Conservation (phyloP, 2,888 invertebrate genomes). For the Tetheella fluctuosa region DNA sequence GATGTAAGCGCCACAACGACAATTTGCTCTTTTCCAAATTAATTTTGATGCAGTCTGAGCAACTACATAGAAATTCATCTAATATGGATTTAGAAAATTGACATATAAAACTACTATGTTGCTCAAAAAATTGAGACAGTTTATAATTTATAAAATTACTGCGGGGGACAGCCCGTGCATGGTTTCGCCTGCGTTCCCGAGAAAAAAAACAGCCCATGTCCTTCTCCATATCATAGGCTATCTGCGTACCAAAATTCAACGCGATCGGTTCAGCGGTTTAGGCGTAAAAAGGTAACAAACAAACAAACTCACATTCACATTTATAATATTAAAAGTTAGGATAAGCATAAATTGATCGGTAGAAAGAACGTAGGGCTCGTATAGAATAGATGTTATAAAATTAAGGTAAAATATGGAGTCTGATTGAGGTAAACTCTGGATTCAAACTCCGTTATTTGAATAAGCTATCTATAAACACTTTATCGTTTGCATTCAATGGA, state of each 20-base stretch:
- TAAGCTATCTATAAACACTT: constrained; percentile 13
- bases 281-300: too few species aligned
- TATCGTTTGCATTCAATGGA: constrained; percentile 11
- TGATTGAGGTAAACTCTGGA: not conserved
- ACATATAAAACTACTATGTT: too few species aligned
- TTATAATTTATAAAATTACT: too few species aligned
- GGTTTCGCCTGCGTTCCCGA: too few species aligned
- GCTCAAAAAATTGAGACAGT: too few species aligned
- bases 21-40: not conserved
- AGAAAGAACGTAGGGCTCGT: not conserved
- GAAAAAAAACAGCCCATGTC: too few species aligned
- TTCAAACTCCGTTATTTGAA: constrained; percentile 7
- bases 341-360: not conserved
- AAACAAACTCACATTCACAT: too few species aligned
- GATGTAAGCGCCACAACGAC: not conserved
- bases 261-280: too few species aligned
- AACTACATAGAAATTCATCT: not conserved
- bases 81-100: not conserved
- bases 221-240: too few species aligned
- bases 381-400: not conserved
- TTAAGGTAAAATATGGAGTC: not conserved
- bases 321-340: too few species aligned
- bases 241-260: too few species aligned
- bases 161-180: too few species aligned
- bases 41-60: not conserved